Evolutionary conservation across 2,797 vertebrate species (phyloP).

Genomic region (Poecilia picta): DNA sequence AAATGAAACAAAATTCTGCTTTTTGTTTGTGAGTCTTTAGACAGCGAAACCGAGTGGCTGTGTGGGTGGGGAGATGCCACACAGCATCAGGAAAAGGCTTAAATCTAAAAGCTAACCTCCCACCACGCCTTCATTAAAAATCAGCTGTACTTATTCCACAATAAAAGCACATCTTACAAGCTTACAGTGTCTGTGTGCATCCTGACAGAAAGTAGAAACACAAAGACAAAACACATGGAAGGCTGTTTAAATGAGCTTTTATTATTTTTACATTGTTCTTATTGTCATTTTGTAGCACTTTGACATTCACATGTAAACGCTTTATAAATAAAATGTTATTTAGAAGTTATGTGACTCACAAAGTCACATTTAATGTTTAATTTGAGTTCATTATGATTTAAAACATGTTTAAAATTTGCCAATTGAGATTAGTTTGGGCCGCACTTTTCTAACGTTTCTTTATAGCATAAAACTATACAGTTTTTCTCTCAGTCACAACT

Average conservation of each 20-base stretch:
- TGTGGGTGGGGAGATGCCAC: conserved; percentile 50
- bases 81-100: background rate
- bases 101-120: conserved; percentile 16
- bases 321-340: no score
- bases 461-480: background rate
- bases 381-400: background rate
- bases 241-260: background rate
- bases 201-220: background rate
- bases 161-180: background rate
- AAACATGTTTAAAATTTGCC: background rate
- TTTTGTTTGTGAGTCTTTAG: conserved; percentile 14
- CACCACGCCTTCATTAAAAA: background rate
- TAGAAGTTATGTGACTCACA: no score
- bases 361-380: background rate
- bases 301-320: no score
- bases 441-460: background rate
- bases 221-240: background rate
- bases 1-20: conserved; percentile 9
- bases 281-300: no score
- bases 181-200: background rate
- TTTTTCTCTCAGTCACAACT: no score
- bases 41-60: background rate
- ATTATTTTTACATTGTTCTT: no score
- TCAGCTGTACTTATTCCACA: background rate
- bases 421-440: background rate